Conservation (phyloP, 2,888 invertebrate species). For the Lithophane ornitopus region DNA sequence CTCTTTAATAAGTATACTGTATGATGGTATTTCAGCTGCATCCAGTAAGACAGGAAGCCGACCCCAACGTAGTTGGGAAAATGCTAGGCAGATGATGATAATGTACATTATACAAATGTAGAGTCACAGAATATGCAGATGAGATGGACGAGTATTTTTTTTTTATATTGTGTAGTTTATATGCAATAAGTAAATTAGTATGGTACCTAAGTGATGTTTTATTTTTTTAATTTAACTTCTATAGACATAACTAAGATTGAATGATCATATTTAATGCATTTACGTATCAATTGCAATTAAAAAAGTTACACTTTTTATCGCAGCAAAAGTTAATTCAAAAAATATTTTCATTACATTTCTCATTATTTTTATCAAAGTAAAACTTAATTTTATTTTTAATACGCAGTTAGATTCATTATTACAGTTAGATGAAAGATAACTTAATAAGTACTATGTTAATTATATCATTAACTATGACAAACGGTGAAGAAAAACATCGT, state of each 20-base stretch:
- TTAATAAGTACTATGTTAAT: conserved; percentile 11
- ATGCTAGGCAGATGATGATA: no score
- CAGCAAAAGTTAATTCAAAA: conserved; percentile 26
- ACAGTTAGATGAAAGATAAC: conserved; percentile 23
- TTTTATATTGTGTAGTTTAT: no score
- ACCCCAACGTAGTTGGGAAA: no score
- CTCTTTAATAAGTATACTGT: no score
- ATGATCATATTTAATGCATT: conserved; percentile 7
- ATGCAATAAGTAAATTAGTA: no score
- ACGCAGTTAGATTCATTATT: conserved; percentile 22
- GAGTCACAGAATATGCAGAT: no score
- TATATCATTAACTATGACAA: neutral
- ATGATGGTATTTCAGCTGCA: no score
- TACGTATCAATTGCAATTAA: conserved; percentile 28
- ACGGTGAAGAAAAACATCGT: neutral
- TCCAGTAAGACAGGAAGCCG: no score
- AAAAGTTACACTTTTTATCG: conserved; percentile 28
- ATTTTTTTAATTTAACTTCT: neutral
- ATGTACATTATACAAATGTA: no score
- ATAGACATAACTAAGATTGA: neutral
- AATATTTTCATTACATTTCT: conserved; percentile 45
- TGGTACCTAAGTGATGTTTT: neutral
- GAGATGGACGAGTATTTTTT: no score
- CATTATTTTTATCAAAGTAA: conserved; percentile 45
- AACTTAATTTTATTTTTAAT: conserved; percentile 29